Base-by-base conservation (phyloP, 2,113 vertebrate species). In the Embiotoca jacksoni region DNA sequence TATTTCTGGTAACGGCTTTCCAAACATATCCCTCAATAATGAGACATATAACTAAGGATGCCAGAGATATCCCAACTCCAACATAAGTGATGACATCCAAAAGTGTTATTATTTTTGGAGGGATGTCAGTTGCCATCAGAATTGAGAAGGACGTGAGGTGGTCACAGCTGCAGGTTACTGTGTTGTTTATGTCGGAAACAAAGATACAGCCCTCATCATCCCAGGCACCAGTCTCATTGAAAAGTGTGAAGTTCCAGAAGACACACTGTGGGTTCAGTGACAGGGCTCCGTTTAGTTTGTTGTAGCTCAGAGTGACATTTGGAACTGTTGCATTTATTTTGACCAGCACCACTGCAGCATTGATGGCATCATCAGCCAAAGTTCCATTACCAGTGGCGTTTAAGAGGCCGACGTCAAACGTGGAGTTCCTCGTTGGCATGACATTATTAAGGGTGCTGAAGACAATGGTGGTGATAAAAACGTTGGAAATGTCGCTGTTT, bases 141-240 rank as follows among this genome's bases (percentile, higher is more conserved):
- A 97, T 92, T 47, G 97, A 97, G 87, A 98, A 97, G 1, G 96
- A 96, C 4, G 96, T 96, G 57, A 96, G 90, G 49, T 94, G 94
- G 37, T 69, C 81, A 64, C 97, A 98, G n/a, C 1, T 32, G n/a
- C 97, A 98, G 11, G 77, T 90, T 15, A 93, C 91, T 0, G 0
- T 58, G n/a, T 82, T 14, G 11, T 59, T 55, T 14, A 0, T 3
- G 1, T 23, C 57, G 0, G 92, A 92, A 0, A 68, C 10, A 0
- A 86, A 67, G 0, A 2, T 0, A 68, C 97, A 97, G 0, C 85
- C 90, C 0, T 66, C 3, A 0, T 85, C 32, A 7, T 96, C 95
- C 97, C 97, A 97, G 0, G 56, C 82, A 0, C 84, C 88, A 0
- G 46, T 36, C 0, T 58, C 2, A 33, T 83, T 67, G 44, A 93